Percentiles rank a stretch among this genome's conserved stretches.
phyloP scores from a whole-genome alignment of 2,113 vertebrate species.

The Ciconia boyciana region DNA sequence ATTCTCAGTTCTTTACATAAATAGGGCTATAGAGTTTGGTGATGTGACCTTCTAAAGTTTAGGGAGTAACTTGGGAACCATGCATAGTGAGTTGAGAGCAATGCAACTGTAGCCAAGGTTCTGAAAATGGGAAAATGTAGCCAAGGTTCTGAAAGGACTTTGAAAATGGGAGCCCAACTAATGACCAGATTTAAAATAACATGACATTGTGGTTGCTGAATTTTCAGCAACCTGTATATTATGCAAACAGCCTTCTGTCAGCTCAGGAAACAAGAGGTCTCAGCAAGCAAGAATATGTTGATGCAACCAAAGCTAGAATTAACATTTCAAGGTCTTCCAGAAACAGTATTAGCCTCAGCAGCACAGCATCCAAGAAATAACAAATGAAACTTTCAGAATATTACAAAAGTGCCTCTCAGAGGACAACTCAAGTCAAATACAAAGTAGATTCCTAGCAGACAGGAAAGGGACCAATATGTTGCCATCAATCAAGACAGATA shows the following conservation, averaged over 20 bases:
- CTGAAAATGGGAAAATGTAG: neutral
- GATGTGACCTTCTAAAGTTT: neutral
- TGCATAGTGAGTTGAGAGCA: neutral
- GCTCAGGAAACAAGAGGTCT: neutral
- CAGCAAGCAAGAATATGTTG: neutral
- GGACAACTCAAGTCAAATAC: neutral
- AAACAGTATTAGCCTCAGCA: neutral
- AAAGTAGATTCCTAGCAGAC: neutral
- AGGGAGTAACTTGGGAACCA: neutral
- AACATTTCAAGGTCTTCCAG: constrained; percentile 1
- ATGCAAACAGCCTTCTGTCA: neutral
- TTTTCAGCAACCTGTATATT: constrained; percentile 5
- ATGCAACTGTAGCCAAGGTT: neutral
- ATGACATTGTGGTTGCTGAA: neutral
- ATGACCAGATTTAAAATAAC: neutral
- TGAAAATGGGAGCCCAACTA: neutral
- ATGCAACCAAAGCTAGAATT: neutral
- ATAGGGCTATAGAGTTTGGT: neutral
- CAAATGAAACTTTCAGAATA: neutral
- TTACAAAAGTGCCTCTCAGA: neutral
- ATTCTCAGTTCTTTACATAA: neutral
- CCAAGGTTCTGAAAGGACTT: neutral
- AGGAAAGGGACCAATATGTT: neutral
- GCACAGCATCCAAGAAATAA: neutral
- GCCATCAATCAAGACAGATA: neutral